These are phyloP conservation scores for Drosophila mimica DNA, from an alignment of 2,888 invertebrate genomes.

Conservation along the genomic window DNA sequence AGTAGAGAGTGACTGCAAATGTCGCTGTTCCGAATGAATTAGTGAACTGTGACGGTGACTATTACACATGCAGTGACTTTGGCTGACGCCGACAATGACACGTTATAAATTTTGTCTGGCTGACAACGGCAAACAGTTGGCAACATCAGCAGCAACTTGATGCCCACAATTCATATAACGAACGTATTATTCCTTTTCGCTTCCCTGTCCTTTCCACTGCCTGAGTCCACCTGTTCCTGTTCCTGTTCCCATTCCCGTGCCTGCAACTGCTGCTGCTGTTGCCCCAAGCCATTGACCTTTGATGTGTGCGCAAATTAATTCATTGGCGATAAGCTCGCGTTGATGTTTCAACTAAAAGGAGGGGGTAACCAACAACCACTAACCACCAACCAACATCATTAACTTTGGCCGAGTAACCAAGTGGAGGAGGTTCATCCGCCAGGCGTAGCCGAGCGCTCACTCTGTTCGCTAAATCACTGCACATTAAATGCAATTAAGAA, in stretches of 20 bases:
- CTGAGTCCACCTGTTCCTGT: not conserved
- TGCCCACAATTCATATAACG: not conserved
- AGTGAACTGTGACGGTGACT: slow-evolving; percentile 44
- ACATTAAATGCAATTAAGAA: slow-evolving; percentile 79
- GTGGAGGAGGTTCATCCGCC: slow-evolving; percentile 34
- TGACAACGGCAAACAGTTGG: slow-evolving; percentile 39
- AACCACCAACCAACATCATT: slow-evolving; percentile 53
- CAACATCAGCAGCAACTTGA: slow-evolving; percentile 5
- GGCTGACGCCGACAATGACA: slow-evolving; percentile 22
- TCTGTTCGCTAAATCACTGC: slow-evolving; percentile 72
- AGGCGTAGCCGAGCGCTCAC: slow-evolving; percentile 21
- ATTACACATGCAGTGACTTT: slow-evolving; percentile 32
- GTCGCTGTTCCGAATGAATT: slow-evolving; percentile 35
- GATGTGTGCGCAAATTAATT: slow-evolving; percentile 66
- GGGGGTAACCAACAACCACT: not conserved
- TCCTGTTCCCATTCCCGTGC: not conserved
- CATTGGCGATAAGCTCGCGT: slow-evolving; percentile 59
- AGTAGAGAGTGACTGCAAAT: slow-evolving; percentile 45
- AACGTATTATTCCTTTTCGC: slow-evolving; percentile 8
- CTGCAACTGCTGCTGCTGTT: not conserved
- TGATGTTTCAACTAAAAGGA: slow-evolving; percentile 2
- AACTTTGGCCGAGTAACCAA: slow-evolving; percentile 78
- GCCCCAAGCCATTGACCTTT: slow-evolving; percentile 48
- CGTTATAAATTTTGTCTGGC: slow-evolving; percentile 45
- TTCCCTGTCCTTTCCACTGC: not conserved